Evolutionary conservation across 2,797 vertebrate genomes (phyloP).

Genomic region (Alectoris magna): DNA sequence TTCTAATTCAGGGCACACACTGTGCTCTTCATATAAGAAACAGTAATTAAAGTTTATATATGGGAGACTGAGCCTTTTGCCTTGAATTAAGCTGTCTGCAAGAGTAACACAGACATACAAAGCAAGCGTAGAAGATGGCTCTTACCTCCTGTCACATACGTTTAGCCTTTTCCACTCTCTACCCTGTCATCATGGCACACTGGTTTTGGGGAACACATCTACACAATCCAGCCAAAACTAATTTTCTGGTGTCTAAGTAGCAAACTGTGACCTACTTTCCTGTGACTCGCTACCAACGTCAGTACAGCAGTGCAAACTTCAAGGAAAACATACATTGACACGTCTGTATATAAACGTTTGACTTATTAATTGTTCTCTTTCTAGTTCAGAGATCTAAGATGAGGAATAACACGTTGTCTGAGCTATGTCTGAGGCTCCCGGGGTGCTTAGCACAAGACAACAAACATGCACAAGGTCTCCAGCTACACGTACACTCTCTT

Average conservation of each 20-base stretch:
- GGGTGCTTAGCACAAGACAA: background rate
- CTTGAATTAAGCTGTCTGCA: background rate
- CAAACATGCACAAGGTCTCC: fast-evolving
- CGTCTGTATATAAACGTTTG: background rate
- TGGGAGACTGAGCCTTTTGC: background rate
- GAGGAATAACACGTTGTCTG: background rate
- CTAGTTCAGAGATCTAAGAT: background rate
- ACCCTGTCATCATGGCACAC: background rate
- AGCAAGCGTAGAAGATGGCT: background rate
- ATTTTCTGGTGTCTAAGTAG: background rate
- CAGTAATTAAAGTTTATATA: background rate
- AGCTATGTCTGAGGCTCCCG: background rate
- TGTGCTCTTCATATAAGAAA: background rate
- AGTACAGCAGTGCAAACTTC: background rate
- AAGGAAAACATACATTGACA: background rate
- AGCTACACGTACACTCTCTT: background rate
- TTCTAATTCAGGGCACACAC: background rate
- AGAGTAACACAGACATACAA: background rate
- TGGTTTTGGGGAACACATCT: background rate
- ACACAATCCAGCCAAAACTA: background rate
- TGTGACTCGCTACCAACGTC: fast-evolving
- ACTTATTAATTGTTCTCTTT: background rate
- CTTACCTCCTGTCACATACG: background rate
- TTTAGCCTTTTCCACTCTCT: background rate
- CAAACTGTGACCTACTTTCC: background rate